Percentiles rank a stretch among this genome's conserved stretches.
These are phyloP conservation scores for Rhinella marina DNA, from an alignment of 2,797 vertebrate genomes.

Conservation along the genomic window DNA sequence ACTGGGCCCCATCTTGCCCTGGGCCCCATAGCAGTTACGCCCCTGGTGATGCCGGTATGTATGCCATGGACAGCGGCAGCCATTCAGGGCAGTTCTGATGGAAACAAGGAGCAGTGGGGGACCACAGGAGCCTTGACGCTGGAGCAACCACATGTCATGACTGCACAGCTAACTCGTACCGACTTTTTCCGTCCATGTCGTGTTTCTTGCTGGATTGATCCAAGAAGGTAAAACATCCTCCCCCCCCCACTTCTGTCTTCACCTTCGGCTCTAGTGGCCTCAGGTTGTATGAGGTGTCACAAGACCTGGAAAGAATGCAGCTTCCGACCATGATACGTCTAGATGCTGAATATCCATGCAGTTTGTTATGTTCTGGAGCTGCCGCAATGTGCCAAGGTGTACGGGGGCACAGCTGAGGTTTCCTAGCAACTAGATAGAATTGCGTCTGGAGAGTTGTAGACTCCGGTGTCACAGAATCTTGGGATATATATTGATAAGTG, in stretches of 20 bases:
- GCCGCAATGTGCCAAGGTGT: constrained; percentile 4
- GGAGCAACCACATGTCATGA: too few species aligned
- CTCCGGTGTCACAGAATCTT: background rate
- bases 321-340: background rate
- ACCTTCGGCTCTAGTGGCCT: background rate
- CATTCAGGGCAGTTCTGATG: too few species aligned
- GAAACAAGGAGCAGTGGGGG: too few species aligned
- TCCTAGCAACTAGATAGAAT: constrained; percentile 29
- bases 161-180: too few species aligned
- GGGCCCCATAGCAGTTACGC: too few species aligned
- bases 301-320: background rate
- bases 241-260: background rate
- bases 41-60: too few species aligned
- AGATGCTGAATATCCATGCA: constrained; percentile 1
- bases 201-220: background rate
- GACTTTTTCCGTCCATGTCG: background rate
- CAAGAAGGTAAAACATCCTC: background rate
- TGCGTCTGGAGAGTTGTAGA: background rate
- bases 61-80: too few species aligned
- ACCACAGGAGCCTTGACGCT: too few species aligned
- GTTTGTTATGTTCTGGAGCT: constrained; percentile 22
- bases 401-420: constrained; percentile 9
- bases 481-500: background rate
- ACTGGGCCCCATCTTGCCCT: too few species aligned
- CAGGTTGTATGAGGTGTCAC: background rate